phyloP scores from a whole-genome alignment of 1,140 invertebrate species.

The Drosophila varians region DNA sequence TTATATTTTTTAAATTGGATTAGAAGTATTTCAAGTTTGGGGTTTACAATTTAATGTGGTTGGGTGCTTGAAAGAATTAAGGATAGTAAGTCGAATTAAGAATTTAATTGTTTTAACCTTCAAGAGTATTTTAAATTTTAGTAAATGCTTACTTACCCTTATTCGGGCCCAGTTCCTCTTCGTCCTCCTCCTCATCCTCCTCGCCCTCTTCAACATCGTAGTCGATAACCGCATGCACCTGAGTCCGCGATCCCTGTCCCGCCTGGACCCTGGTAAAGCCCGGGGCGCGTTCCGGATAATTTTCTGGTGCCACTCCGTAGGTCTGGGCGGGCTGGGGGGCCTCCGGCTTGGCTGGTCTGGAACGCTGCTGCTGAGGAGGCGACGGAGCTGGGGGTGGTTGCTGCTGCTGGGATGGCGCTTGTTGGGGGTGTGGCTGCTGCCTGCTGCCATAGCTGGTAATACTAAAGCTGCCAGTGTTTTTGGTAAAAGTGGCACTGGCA shows the following conservation, averaged over 20 bases:
- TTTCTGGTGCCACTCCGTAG: constrained; percentile 64
- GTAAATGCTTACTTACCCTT: constrained; percentile 47
- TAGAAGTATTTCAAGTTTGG: background rate
- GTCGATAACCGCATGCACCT: constrained; percentile 82
- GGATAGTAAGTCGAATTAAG: too few relatives aligned
- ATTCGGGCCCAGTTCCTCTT: constrained; percentile 49
- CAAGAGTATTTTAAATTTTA: background rate
- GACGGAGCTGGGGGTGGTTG: constrained; percentile 25
- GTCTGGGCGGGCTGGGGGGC: constrained; percentile 52
- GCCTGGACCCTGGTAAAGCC: constrained; percentile 82
- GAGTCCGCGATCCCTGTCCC: constrained; percentile 76
- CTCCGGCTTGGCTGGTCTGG: constrained; percentile 53
- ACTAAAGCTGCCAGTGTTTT: constrained; percentile 75
- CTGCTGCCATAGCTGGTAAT: constrained; percentile 71
- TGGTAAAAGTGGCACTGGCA: constrained; percentile 59
- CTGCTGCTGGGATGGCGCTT: constrained; percentile 23
- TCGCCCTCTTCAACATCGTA: constrained; percentile 83
- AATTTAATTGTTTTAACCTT: too few relatives aligned
- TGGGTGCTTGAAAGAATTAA: background rate
- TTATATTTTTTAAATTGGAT: background rate
- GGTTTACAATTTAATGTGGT: background rate
- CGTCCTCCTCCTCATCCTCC: constrained; percentile 74
- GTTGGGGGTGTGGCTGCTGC: constrained; percentile 25
- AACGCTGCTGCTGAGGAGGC: constrained; percentile 28
- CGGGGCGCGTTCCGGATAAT: constrained; percentile 75